Conservation (phyloP, 2,797 vertebrate species). For the Champsocephalus gunnari region DNA sequence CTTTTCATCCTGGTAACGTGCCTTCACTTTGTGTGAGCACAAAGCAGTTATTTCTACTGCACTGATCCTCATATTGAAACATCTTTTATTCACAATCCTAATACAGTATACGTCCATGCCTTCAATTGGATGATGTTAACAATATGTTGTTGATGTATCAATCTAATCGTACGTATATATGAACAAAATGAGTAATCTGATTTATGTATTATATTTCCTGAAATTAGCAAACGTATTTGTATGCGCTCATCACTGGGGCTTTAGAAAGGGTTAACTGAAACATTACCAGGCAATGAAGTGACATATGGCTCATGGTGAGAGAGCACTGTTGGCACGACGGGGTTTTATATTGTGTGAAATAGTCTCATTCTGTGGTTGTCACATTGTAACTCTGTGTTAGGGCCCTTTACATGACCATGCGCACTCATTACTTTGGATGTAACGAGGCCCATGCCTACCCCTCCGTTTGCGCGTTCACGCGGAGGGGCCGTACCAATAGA, state of each 20-base stretch:
- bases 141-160: not conserved
- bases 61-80: no score
- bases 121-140: not conserved
- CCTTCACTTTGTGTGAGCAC: not conserved
- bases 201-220: not conserved
- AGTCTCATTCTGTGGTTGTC: slow-evolving; percentile 11
- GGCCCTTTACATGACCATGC: slow-evolving; percentile 6
- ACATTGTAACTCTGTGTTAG: not conserved
- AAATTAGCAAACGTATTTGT: not conserved
- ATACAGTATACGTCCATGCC: not conserved
- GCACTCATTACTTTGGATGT: slow-evolving; percentile 3
- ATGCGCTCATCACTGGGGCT: not conserved
- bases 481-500: not conserved
- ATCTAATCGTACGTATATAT: not conserved
- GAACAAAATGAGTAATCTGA: not conserved
- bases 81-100: no score
- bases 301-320: slow-evolving; percentile 10
- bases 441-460: slow-evolving; percentile 9
- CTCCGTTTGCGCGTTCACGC: no score
- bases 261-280: not conserved
- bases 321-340: slow-evolving; percentile 11
- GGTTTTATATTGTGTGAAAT: slow-evolving; percentile 20
- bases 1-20: slow-evolving; percentile 20
- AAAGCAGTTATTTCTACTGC: not conserved
- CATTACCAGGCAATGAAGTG: not conserved